Conservation (phyloP, 2,113 vertebrate genomes). For the Python bivittatus region DNA sequence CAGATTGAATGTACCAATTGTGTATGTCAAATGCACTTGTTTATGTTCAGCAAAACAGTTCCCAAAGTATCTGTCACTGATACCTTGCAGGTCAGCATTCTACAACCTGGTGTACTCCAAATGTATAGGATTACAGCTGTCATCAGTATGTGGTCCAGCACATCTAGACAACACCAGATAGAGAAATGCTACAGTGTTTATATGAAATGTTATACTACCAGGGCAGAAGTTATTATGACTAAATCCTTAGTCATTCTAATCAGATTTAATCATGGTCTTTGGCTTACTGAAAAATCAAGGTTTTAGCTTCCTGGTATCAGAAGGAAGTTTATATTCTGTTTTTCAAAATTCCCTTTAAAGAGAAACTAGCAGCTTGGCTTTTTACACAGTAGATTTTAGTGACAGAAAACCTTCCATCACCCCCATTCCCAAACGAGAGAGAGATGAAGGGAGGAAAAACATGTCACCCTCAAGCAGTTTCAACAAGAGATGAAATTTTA, state of each 20-base stretch:
- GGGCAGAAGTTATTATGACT: background rate
- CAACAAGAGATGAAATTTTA: slow-evolving; percentile 90
- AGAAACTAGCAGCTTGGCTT: accelerated
- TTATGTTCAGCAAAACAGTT: background rate
- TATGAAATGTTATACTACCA: background rate
- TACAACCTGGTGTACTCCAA: background rate
- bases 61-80: accelerated
- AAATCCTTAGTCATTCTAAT: background rate
- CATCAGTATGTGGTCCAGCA: background rate
- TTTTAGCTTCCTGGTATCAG: slow-evolving; percentile 28
- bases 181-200: background rate
- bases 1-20: background rate
- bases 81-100: background rate
- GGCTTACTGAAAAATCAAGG: slow-evolving; percentile 47
- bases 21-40: background rate
- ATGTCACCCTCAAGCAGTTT: slow-evolving; percentile 80
- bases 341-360: slow-evolving; percentile 20
- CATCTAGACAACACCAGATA: background rate
- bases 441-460: slow-evolving; percentile 51
- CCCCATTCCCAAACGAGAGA: slow-evolving; percentile 62
- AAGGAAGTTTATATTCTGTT: slow-evolving; percentile 21
- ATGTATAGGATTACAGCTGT: background rate
- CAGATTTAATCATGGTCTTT: slow-evolving; percentile 14
- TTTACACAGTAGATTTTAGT: slow-evolving; percentile 46
- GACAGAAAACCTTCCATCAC: slow-evolving; percentile 63